These are phyloP conservation scores for Halictus ligatus DNA, from an alignment of 2,888 invertebrate genomes.

Conservation along the genomic window DNA sequence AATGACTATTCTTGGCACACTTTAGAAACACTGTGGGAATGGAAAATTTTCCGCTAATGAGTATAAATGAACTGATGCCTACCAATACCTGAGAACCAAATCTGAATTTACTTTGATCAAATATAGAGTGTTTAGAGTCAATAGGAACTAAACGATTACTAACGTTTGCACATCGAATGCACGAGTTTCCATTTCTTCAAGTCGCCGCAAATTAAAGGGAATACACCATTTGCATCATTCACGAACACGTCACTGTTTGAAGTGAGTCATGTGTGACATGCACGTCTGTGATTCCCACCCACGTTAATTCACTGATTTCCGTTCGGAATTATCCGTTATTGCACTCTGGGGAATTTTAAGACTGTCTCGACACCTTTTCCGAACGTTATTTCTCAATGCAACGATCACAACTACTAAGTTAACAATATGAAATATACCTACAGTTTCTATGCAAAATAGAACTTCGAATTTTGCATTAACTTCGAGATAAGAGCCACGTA, in stretches of 20 bases:
- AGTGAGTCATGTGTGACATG: not conserved
- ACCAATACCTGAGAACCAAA: not conserved
- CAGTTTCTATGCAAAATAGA: not conserved
- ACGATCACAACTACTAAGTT: not conserved
- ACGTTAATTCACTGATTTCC: constrained; percentile 17
- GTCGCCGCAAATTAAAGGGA: not conserved
- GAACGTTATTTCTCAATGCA: not conserved
- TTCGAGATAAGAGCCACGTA: not conserved
- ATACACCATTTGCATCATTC: not conserved
- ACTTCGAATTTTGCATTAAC: not conserved
- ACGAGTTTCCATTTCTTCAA: not conserved
- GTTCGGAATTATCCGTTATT: not conserved
- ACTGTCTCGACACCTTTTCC: not conserved
- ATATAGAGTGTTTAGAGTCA: not conserved
- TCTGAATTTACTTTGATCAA: not conserved
- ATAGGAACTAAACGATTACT: not conserved
- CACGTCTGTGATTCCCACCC: not conserved
- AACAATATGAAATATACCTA: not conserved
- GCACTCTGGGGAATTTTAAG: not conserved
- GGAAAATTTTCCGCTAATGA: not conserved
- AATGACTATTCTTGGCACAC: not conserved
- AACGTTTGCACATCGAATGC: not conserved
- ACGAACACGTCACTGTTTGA: constrained; percentile 4
- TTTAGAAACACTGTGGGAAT: not conserved
- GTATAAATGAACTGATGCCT: not conserved